A percentile compares a stretch with the other conserved stretches of the same genome.
Conservation (phyloP, 2,888 invertebrate genomes). For the Lycaena phlaeas region DNA sequence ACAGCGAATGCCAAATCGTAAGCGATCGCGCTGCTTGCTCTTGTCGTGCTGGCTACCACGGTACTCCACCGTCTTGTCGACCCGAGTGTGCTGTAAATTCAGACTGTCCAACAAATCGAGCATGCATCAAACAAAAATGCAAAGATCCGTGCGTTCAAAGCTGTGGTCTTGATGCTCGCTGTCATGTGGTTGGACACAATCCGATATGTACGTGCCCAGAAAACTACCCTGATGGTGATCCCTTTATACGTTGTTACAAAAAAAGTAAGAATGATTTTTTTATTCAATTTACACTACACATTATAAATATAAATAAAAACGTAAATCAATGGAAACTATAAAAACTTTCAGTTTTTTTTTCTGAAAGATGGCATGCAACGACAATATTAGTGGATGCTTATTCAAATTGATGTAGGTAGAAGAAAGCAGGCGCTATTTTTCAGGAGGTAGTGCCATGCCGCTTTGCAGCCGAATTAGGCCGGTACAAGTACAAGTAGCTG, state of each 20-base stretch:
- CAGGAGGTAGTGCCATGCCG: too few relatives aligned
- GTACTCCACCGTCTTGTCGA: conserved; percentile 82
- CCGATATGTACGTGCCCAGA: conserved; percentile 84
- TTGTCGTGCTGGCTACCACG: conserved; percentile 78
- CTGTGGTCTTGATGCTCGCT: conserved; percentile 83
- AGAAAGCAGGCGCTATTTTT: too few relatives aligned
- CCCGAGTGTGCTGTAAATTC: conserved; percentile 85
- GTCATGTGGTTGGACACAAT: conserved; percentile 85
- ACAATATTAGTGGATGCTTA: too few relatives aligned
- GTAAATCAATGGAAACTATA: too few relatives aligned
- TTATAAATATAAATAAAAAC: too few relatives aligned
- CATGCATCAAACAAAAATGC: conserved; percentile 84
- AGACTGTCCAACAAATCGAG: conserved; percentile 80
- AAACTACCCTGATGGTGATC: conserved; percentile 80
- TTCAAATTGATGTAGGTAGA: too few relatives aligned
- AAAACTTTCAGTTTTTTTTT: too few relatives aligned
- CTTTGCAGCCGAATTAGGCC: too few relatives aligned
- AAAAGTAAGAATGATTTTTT: conserved; percentile 56
- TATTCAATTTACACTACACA: too few relatives aligned
- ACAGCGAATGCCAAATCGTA: conserved; percentile 81
- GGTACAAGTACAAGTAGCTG: too few relatives aligned
- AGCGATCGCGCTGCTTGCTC: conserved; percentile 82
- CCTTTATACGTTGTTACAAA: conserved; percentile 78
- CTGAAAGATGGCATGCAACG: too few relatives aligned
- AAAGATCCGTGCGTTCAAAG: conserved; percentile 83